phyloP scores from a whole-genome alignment of 2,888 invertebrate genomes.

The Adelphocoris suturalis region DNA sequence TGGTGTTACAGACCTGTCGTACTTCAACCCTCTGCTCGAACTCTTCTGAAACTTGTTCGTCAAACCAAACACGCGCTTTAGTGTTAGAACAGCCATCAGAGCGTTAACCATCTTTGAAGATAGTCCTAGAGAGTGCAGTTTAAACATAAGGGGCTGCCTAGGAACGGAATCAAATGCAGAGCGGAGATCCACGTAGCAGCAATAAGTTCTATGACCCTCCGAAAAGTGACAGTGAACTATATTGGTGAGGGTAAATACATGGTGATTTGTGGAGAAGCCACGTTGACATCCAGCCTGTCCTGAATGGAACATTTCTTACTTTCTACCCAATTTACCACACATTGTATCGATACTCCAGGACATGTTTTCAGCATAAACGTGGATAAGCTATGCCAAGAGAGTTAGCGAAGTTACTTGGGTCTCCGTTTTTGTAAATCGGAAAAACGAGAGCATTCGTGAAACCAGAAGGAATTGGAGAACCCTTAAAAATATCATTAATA shows the following conservation, averaged over 20 bases:
- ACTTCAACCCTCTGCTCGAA: no score
- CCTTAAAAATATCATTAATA: no score
- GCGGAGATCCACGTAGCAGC: not conserved
- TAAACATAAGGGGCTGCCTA: not conserved
- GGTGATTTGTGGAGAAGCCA: not conserved
- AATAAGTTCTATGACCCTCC: not conserved
- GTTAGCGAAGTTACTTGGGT: not conserved
- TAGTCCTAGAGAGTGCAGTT: not conserved
- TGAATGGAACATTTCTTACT: not conserved
- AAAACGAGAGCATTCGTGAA: not conserved
- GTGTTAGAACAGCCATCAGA: not conserved
- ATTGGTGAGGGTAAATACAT: not conserved
- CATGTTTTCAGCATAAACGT: not conserved
- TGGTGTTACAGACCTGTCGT: no score
- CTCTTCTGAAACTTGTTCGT: not conserved
- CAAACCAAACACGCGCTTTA: not conserved
- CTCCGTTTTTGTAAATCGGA: not conserved
- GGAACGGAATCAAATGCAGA: not conserved
- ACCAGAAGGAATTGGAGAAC: no score
- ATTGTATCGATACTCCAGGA: not conserved
- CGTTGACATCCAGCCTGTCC: not conserved
- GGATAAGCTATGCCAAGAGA: not conserved
- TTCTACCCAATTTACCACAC: not conserved
- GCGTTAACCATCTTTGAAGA: not conserved
- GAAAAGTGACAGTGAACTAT: not conserved